A percentile compares a stretch with the other conserved stretches of the same genome.
Evolutionary conservation across 37 sponge, comb jelly and placozoan species (phyloP).

Genomic region (Corticium candelabrum): DNA sequence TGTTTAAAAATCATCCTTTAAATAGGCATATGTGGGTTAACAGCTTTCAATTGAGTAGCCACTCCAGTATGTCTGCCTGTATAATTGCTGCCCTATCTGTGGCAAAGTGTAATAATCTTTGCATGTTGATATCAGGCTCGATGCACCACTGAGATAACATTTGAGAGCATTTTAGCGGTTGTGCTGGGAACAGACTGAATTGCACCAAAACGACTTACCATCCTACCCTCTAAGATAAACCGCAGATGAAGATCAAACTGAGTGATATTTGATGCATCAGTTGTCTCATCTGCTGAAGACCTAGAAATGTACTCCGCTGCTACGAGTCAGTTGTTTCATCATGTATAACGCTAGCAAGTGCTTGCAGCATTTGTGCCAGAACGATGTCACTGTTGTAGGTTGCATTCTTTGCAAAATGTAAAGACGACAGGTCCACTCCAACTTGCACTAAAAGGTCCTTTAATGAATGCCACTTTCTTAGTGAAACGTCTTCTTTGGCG

Average conservation of each 20-base stretch:
- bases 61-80: not conserved
- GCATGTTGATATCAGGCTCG: too few species aligned
- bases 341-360: too few species aligned
- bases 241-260: not conserved
- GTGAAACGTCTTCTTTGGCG: not conserved
- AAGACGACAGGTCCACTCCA: not conserved
- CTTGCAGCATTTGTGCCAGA: not conserved
- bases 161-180: not conserved
- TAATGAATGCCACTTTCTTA: not conserved
- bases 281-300: not conserved
- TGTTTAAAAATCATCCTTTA: too few species aligned
- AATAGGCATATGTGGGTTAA: not conserved
- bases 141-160: too few species aligned
- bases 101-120: not conserved
- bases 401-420: not conserved
- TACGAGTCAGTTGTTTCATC: not conserved
- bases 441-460: not conserved
- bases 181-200: not conserved
- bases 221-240: not conserved
- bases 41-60: not conserved
- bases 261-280: too few species aligned
- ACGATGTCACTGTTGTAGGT: not conserved
- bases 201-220: too few species aligned
- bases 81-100: not conserved
- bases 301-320: not conserved